Conservation (phyloP, 2,888 invertebrate genomes). For the Andrena flavipes region DNA sequence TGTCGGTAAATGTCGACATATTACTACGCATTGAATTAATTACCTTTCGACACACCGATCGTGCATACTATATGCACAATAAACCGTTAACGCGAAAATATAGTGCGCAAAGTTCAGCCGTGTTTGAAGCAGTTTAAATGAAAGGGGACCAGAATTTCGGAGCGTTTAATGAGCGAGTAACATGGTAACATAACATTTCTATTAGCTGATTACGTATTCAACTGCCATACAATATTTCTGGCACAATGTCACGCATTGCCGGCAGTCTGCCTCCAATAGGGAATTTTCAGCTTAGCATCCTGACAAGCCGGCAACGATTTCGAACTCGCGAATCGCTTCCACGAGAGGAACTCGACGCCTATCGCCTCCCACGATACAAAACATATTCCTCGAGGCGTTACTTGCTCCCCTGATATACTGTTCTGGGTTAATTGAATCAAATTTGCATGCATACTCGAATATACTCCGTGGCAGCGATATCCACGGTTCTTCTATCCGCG, state of each 20-base stretch:
- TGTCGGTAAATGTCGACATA: slow-evolving; percentile 18
- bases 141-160: neutral
- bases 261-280: neutral
- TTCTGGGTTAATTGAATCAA: slow-evolving; percentile 43
- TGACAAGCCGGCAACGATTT: neutral
- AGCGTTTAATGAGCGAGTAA: no score
- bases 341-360: neutral
- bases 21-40: slow-evolving; percentile 40
- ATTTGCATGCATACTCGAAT: slow-evolving; percentile 47
- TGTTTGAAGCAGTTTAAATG: neutral
- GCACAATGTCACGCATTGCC: neutral
- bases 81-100: slow-evolving; percentile 37
- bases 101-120: neutral
- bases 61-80: slow-evolving; percentile 26
- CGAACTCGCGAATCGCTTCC: neutral
- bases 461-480: neutral
- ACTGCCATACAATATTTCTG: neutral
- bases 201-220: neutral
- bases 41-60: slow-evolving; percentile 27
- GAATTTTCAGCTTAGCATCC: neutral
- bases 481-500: slow-evolving; percentile 22
- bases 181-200: no score
- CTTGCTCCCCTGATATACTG: slow-evolving; percentile 21
- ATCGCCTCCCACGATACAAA: neutral
- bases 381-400: slow-evolving; percentile 9